phyloP scores from a whole-genome alignment of 2,888 invertebrate species.

The Pammene aurita region DNA sequence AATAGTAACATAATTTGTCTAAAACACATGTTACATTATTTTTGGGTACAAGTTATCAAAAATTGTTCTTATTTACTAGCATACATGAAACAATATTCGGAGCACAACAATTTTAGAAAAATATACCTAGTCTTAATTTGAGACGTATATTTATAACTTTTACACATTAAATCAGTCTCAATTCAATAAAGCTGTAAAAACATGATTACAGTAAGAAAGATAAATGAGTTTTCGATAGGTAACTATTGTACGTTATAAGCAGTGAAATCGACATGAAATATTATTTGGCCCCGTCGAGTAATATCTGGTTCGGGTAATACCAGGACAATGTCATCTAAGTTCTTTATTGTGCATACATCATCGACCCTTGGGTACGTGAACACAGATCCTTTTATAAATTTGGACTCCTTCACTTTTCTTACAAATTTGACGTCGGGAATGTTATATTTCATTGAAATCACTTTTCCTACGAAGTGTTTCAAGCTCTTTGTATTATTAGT shows the following conservation, averaged over 20 bases:
- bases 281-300: conserved; percentile 37
- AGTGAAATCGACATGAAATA: conserved; percentile 37
- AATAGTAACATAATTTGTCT: neutral
- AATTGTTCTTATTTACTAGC: neutral
- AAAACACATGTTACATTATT: conserved; percentile 1
- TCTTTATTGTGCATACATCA: conserved; percentile 38
- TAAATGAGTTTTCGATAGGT: conserved; percentile 13
- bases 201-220: conserved; percentile 3
- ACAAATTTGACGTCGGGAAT: conserved; percentile 42
- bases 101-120: conserved; percentile 2
- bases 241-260: conserved; percentile 26
- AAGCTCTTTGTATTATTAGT: conserved; percentile 41
- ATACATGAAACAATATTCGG: neutral
- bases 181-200: conserved; percentile 4
- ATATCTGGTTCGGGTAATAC: conserved; percentile 41
- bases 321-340: conserved; percentile 39
- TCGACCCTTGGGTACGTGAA: conserved; percentile 44
- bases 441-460: conserved; percentile 37
- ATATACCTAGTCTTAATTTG: conserved; percentile 4
- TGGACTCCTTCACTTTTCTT: conserved; percentile 43
- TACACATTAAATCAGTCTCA: conserved; percentile 4
- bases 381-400: conserved; percentile 32
- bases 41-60: conserved; percentile 3
- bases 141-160: conserved; percentile 4
- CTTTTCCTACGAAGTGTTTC: conserved; percentile 43